Base-by-base conservation (phyloP, 2,888 invertebrate genomes). In the Nomada ruficornis region DNA sequence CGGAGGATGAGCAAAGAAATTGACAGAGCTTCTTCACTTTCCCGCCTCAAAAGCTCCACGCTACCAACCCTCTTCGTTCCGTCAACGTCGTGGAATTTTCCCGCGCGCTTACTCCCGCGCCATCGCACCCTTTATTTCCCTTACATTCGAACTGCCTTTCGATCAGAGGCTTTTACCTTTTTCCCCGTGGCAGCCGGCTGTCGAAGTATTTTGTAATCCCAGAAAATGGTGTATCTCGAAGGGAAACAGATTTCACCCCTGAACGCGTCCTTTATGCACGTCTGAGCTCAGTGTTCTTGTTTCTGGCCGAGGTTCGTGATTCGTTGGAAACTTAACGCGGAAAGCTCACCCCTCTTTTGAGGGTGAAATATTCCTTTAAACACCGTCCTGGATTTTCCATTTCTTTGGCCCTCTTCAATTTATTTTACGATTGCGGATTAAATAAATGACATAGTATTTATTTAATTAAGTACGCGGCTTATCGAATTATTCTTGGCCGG, bases 121-220 rank as follows among this genome's bases (percentile, higher is more conserved):
- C 78, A 82, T 84, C 82, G 77, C 78, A 62, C 72, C 86, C 80
- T 88, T 88, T 88, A 89, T 86, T 88, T 86, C 88, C 83, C 74
- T 83, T 69, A 85, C 78, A 87, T 80, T 75, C 77, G 67, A 63
- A 78, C 85, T 72, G 63, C 69, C 86, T 86, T 80, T 76, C 87
- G 84, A 83, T 86, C 87, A 76, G 80, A 71, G 72, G 76, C 86
- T 86, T 81, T 88, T 88, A 79, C 82, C 76, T 83, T 68, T 78
- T 54, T 62, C 57, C 57, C 81, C 60, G 55, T 52, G 77, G 75
- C 82, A 85, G 79, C 64, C 82, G 79, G 59, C 85, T 85, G 86
- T 86, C 86, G 80, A 77, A 85, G 78, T 86, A 77, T 88, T 88
- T 84, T 82, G 88, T 84, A 86, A 88, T 88, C 86, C 84, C 69